Percentiles rank a stretch among this genome's conserved stretches.
These are phyloP conservation scores for Erebia epiphron DNA, from an alignment of 2,888 invertebrate species.

Conservation along the genomic window DNA sequence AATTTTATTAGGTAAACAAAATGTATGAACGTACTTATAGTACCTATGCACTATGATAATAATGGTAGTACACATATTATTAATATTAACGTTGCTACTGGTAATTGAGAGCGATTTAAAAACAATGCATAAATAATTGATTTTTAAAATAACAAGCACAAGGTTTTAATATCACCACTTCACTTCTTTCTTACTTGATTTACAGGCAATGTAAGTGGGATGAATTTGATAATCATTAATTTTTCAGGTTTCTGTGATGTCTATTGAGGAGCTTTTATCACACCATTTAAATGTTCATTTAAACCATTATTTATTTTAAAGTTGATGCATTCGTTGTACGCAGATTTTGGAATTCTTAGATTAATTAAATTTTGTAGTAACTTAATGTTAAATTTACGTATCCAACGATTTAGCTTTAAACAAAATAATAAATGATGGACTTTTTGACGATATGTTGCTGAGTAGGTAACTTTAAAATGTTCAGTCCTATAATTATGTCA, in stretches of 20 bases:
- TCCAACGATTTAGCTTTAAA: neutral
- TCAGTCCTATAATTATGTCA: neutral
- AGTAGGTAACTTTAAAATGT: neutral
- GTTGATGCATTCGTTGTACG: constrained; percentile 76
- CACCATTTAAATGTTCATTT: constrained; percentile 68
- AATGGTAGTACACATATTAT: neutral
- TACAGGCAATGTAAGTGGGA: constrained; percentile 80
- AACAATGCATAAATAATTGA: constrained; percentile 70
- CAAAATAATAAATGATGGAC: neutral
- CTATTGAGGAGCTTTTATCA: constrained; percentile 78
- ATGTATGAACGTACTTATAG: too few relatives aligned
- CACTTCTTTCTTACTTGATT: constrained; percentile 70
- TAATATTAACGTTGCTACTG: constrained; percentile 44
- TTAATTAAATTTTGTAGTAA: constrained; percentile 5
- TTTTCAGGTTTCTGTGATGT: constrained; percentile 73
- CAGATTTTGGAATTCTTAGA: constrained; percentile 71
- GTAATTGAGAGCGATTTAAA: constrained; percentile 63
- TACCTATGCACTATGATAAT: too few relatives aligned
- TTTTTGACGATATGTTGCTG: too few relatives aligned
- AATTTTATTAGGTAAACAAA: constrained; percentile 1
- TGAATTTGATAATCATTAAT: constrained; percentile 73
- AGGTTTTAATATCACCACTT: constrained; percentile 77
- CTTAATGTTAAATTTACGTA: neutral
- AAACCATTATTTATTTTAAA: constrained; percentile 70
- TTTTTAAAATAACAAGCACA: constrained; percentile 72